Percentiles rank a stretch among this genome's conserved stretches.
phyloP scores from a whole-genome alignment of 2,797 vertebrate species.

The Austrolebias charrua region DNA sequence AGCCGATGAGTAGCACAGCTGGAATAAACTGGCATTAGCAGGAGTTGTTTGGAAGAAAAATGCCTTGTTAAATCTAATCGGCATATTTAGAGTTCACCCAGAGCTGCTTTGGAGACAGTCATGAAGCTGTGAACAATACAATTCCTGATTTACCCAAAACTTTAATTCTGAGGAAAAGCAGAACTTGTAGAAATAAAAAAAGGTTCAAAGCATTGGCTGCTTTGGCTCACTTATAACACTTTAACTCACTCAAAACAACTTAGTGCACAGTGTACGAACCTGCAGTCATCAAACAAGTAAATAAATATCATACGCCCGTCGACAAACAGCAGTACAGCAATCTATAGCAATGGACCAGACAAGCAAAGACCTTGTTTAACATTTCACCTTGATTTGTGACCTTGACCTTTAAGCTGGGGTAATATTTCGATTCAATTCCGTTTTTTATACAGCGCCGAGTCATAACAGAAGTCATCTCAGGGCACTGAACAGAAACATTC shows the following conservation, averaged over 20 bases:
- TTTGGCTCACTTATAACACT: constrained; percentile 58
- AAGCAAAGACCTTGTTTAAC: too few species aligned
- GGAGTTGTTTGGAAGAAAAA: constrained; percentile 69
- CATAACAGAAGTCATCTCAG: too few species aligned
- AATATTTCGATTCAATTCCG: too few species aligned
- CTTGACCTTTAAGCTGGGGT: too few species aligned
- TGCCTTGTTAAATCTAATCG: constrained; percentile 72
- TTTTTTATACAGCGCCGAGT: too few species aligned
- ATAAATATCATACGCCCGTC: background rate
- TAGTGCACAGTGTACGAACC: constrained; percentile 25
- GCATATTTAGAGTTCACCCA: constrained; percentile 65
- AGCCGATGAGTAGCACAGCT: constrained; percentile 58
- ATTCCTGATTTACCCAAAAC: constrained; percentile 56
- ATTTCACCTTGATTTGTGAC: too few species aligned
- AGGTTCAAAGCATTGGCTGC: constrained; percentile 62
- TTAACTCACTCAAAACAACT: constrained; percentile 57
- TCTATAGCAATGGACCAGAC: too few species aligned
- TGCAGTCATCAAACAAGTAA: constrained; percentile 51
- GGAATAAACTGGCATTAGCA: constrained; percentile 72
- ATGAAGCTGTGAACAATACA: constrained; percentile 58
- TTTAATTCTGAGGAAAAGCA: constrained; percentile 42
- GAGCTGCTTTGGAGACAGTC: constrained; percentile 62
- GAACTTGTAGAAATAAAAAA: constrained; percentile 50
- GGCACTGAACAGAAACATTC: too few species aligned
- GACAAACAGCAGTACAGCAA: too few species aligned